Conservation (phyloP, 2,797 vertebrate genomes). For the Sebastes nivosus region DNA sequence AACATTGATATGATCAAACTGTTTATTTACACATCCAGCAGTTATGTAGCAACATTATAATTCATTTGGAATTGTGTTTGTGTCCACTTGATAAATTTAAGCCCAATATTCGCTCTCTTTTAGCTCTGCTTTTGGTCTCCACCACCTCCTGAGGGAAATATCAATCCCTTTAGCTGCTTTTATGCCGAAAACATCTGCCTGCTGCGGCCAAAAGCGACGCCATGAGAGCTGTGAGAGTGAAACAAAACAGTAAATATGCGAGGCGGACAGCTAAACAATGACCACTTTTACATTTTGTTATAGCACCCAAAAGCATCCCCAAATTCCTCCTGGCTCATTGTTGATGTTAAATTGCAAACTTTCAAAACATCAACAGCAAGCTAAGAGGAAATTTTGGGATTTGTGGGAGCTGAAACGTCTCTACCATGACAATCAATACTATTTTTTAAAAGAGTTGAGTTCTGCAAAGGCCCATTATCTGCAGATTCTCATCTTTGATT, state of each 20-base stretch:
- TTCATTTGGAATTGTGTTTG: too few species aligned
- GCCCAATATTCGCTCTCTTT: not conserved
- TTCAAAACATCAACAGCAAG: not conserved
- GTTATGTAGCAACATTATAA: too few species aligned
- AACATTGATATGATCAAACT: too few species aligned
- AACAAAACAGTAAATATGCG: fast-evolving
- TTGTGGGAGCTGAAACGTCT: not conserved
- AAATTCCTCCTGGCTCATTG: not conserved
- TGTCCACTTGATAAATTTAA: not conserved
- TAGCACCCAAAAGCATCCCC: too few species aligned
- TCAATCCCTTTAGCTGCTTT: not conserved
- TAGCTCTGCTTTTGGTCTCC: not conserved
- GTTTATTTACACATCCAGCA: too few species aligned
- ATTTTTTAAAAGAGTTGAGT: too few species aligned
- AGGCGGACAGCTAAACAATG: not conserved
- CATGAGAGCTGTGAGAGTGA: not conserved
- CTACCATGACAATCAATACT: not conserved
- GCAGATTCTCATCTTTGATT: not conserved
- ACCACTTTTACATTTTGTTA: not conserved
- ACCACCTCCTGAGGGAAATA: not conserved
- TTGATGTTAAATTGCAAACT: not conserved
- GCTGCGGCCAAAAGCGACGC: not conserved
- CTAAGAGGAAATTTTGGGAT: not conserved
- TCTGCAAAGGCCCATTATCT: not conserved
- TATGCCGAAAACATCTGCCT: not conserved